Conservation (phyloP, 2,113 vertebrate species). For the Stegostoma tigrinum region DNA sequence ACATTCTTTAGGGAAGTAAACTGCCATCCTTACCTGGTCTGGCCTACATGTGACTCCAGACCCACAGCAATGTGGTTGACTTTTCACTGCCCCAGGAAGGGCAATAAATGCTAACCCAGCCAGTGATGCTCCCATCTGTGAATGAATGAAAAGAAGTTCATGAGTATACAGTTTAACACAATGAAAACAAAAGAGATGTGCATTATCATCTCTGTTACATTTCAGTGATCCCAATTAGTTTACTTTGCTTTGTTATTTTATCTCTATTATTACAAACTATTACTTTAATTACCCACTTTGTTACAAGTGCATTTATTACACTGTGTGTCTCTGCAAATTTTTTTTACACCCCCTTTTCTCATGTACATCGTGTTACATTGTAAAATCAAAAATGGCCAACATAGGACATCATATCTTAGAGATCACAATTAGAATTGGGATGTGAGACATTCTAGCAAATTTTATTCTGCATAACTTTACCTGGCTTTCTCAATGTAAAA, state of each 20-base stretch:
- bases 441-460: not conserved
- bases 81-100: no score
- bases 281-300: not conserved
- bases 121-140: no score
- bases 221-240: not conserved
- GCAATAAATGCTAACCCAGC: no score
- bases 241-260: not conserved
- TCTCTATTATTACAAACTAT: not conserved
- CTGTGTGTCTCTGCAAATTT: not conserved
- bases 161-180: not conserved
- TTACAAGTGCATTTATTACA: not conserved
- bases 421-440: not conserved
- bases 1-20: no score
- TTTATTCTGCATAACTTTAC: not conserved
- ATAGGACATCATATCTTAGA: not conserved
- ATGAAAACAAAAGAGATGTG: not conserved
- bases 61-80: no score
- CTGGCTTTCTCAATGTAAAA: not conserved
- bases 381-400: not conserved
- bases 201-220: not conserved
- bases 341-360: not conserved
- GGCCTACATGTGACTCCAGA: no score
- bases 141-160: no score
- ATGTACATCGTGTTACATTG: not conserved
- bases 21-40: no score